phyloP scores from a whole-genome alignment of 2,113 vertebrate species.

The Melanocharis versteri region DNA sequence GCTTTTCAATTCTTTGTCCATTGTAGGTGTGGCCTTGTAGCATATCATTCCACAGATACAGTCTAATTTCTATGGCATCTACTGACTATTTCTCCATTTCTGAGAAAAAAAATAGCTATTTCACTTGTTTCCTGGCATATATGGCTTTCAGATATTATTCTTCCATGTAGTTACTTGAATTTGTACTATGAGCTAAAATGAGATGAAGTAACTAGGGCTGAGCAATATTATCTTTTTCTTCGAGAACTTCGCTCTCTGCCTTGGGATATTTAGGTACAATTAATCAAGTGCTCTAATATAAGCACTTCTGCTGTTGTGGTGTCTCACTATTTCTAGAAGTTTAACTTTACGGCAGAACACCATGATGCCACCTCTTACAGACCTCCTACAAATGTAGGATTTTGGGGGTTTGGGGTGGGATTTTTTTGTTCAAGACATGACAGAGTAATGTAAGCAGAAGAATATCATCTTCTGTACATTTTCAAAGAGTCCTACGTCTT shows the following conservation, averaged over 20 bases:
- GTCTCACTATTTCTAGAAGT: background rate
- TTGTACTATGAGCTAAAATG: background rate
- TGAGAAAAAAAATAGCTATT: background rate
- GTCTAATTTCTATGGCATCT: background rate
- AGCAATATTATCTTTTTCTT: background rate
- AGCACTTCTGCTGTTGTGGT: background rate
- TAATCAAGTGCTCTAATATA: background rate
- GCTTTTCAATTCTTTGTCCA: background rate
- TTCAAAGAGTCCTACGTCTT: background rate
- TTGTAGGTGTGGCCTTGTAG: background rate
- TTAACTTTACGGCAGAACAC: background rate
- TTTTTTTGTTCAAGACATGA: background rate
- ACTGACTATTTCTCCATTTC: background rate
- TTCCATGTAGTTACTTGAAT: background rate
- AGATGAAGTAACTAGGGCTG: background rate
- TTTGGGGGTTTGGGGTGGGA: background rate
- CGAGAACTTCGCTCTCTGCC: background rate
- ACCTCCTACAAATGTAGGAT: background rate
- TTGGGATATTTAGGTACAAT: background rate
- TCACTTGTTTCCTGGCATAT: background rate
- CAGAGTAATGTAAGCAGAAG: background rate
- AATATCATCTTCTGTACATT: background rate
- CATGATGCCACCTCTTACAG: background rate
- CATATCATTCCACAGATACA: background rate
- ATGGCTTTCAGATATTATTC: background rate